Conservation (phyloP, 2,888 invertebrate species). For the Eilema depressum region DNA sequence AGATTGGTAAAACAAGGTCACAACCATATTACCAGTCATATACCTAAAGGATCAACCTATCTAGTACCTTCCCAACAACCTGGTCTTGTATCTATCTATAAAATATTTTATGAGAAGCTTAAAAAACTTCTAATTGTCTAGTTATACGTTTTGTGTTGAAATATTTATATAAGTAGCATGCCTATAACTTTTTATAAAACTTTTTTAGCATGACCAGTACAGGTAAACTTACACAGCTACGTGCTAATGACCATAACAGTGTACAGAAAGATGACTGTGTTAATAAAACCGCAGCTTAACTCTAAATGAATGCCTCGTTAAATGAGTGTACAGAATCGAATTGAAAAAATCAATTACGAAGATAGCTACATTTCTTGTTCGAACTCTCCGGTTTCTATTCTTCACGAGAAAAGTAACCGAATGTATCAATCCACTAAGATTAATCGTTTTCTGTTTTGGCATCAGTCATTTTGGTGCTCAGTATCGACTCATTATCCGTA, state of each 20-base stretch:
- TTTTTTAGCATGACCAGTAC: not conserved
- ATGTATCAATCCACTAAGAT: slow-evolving; percentile 10
- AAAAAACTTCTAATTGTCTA: not conserved
- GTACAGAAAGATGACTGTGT: not conserved
- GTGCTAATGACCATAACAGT: slow-evolving; percentile 4
- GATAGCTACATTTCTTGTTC: slow-evolving; percentile 2
- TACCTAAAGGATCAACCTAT: too few species aligned
- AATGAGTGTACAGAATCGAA: slow-evolving; percentile 8
- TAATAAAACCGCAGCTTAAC: slow-evolving; percentile 1
- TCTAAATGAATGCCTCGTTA: slow-evolving; percentile 7
- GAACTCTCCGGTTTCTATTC: slow-evolving; percentile 3
- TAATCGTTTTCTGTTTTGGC: slow-evolving; percentile 11
- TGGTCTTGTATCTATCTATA: too few species aligned
- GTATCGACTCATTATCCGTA: not conserved
- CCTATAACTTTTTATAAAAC: not conserved
- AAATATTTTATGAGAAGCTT: not conserved
- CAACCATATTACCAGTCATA: not conserved
- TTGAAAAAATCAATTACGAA: slow-evolving; percentile 12
- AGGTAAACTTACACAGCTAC: not conserved
- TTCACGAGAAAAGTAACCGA: slow-evolving; percentile 8
- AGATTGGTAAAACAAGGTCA: not conserved
- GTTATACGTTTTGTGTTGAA: not conserved
- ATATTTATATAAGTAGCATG: not conserved
- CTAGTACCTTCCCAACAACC: too few species aligned
- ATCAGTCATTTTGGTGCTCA: slow-evolving; percentile 7